These are phyloP conservation scores for Drosophila pseudotakahashii DNA, from an alignment of 2,888 invertebrate genomes.

Conservation along the genomic window DNA sequence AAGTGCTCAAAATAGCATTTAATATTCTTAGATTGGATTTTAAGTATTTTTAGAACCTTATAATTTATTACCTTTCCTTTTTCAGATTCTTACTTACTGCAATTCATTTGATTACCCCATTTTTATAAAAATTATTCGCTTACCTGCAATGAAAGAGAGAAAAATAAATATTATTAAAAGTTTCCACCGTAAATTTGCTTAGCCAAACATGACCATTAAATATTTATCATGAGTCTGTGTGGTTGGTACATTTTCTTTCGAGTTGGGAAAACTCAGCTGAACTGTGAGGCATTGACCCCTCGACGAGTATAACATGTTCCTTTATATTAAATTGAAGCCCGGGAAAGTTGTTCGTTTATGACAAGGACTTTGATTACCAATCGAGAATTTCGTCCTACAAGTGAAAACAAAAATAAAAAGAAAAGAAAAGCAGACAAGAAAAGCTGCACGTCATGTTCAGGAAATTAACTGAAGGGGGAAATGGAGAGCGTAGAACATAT, in stretches of 20 bases:
- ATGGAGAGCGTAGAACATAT: slow-evolving; percentile 27
- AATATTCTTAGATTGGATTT: background rate
- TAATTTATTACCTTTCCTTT: background rate
- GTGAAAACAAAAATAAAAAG: slow-evolving; percentile 15
- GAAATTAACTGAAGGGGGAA: slow-evolving; percentile 43
- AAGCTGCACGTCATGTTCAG: slow-evolving; percentile 44
- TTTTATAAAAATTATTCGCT: slow-evolving; percentile 14
- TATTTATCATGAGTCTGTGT: slow-evolving; percentile 29
- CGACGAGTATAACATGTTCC: background rate
- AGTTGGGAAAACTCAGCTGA: background rate
- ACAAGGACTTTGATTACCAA: slow-evolving; percentile 34
- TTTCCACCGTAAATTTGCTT: slow-evolving; percentile 5
- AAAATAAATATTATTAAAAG: slow-evolving; percentile 22
- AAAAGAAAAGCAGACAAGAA: slow-evolving; percentile 21
- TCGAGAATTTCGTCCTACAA: slow-evolving; percentile 17
- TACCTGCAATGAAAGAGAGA: slow-evolving; percentile 54
- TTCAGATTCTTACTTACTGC: background rate
- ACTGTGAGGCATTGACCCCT: background rate
- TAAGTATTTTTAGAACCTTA: background rate
- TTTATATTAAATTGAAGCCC: slow-evolving; percentile 21
- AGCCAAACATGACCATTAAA: slow-evolving; percentile 31
- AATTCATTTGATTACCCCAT: background rate
- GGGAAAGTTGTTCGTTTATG: slow-evolving; percentile 5
- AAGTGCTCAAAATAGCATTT: slow-evolving; percentile 5
- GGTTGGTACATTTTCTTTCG: slow-evolving; percentile 1